Evolutionary conservation across 2,113 vertebrate species (phyloP), one percentile per base, ranked within the genome.

Genomic region (Elephas maximus): DNA sequence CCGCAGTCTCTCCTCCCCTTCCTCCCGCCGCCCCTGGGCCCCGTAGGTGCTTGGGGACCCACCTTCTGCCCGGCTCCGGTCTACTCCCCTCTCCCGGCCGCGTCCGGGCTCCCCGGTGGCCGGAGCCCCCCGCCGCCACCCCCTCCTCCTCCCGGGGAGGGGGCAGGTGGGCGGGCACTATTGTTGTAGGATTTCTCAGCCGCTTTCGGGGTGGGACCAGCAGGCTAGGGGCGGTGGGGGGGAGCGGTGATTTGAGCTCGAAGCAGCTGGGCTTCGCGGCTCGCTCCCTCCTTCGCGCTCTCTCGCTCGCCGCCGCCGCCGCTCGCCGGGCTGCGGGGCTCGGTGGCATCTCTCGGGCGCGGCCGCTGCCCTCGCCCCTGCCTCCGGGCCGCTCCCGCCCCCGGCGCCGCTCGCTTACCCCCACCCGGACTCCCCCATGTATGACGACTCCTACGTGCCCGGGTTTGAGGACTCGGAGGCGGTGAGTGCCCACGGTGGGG

Each of bases 381-480:
- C 93, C 95, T 96, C 93, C 24, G 60, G 93, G 80, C 86, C 80
- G 89, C 95, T 79, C 71, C 96, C 87, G 80, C 97, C 97, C 96
- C 95, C 60, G 97, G 94, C 92, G 88, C 93, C 88, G 90, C 92
- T 51, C 63, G 76, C 95, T 90, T 48, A 37, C 94, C 92, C 96
- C 94, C 77, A 45, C 93, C 96, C 97, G 95, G 97, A 97, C 95
- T 97, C 97, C 98, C 97, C 97, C 98, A 98, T 98, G 98, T 98
- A 98, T 98, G 98, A 98, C 97, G 98, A 98, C 97, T 98, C 98
- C 97, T 98, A 98, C 97, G 97, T 98, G 97, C 98, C 98, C 98
- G 98, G 98, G 97, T 98, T 98, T 97, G 98, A 98, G 97, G 98
- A 98, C 98, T 98, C 98, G 91, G 98, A 98, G 97, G 98, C 98